Evolutionary conservation across 2,113 vertebrate species (phyloP).

Genomic region (Dicerorhinus sumatrensis): DNA sequence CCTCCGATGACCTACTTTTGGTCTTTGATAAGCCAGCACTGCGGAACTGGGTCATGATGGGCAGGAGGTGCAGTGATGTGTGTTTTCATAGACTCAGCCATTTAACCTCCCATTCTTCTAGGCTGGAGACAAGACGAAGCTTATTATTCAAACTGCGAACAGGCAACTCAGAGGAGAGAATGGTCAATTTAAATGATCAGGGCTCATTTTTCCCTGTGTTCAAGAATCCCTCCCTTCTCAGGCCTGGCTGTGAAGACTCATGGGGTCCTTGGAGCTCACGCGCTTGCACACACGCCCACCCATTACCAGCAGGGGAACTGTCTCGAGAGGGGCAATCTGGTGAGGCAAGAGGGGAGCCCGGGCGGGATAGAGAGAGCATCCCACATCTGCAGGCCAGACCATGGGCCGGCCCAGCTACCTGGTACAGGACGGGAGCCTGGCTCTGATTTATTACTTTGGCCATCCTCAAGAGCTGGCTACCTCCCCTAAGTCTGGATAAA

Average conservation of each 20-base stretch:
- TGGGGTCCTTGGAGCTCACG: background rate
- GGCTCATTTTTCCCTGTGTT: background rate
- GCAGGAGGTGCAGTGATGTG: slow-evolving; percentile 48
- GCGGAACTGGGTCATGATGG: slow-evolving; percentile 82
- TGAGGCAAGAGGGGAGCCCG: fast-evolving
- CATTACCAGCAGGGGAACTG: fast-evolving
- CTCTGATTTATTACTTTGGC: fast-evolving
- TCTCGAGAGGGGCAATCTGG: background rate
- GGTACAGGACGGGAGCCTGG: fast-evolving
- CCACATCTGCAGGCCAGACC: background rate
- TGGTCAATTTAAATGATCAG: background rate
- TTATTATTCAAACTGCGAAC: slow-evolving; percentile 31
- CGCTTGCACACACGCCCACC: fast-evolving
- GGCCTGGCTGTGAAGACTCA: background rate
- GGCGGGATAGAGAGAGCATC: background rate
- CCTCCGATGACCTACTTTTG: slow-evolving; percentile 81
- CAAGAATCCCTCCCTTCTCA: background rate
- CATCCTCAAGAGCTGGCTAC: fast-evolving
- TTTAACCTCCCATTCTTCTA: slow-evolving; percentile 66
- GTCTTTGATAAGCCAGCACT: slow-evolving; percentile 78
- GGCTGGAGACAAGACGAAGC: slow-evolving; percentile 59
- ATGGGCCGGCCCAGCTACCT: fast-evolving
- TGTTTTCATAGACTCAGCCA: slow-evolving; percentile 69
- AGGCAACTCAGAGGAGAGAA: slow-evolving; percentile 47
- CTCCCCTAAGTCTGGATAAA: background rate